Conservation (phyloP, 2,888 invertebrate species). For the Sphaeridia pumilis region DNA sequence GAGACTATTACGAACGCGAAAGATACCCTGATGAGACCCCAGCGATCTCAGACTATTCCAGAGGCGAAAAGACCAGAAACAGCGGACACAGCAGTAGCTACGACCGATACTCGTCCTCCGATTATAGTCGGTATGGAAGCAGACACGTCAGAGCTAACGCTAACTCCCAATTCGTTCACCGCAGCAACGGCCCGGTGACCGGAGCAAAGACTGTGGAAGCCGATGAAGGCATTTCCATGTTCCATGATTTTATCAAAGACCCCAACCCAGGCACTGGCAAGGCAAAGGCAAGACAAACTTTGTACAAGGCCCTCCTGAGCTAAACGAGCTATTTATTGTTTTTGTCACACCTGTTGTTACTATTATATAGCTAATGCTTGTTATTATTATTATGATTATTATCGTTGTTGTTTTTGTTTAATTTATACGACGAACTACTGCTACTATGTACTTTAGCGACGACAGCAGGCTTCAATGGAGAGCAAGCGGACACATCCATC, state of each 20-base stretch:
- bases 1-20: neutral
- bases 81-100: neutral
- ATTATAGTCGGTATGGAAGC: slow-evolving; percentile 5
- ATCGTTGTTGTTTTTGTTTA: neutral
- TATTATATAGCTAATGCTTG: too few species aligned
- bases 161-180: neutral
- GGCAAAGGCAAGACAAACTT: slow-evolving; percentile 7
- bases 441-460: neutral
- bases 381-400: slow-evolving; percentile 5
- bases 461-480: too few species aligned
- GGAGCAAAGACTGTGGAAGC: neutral
- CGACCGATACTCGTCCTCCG: slow-evolving; percentile 1
- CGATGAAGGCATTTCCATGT: slow-evolving; percentile 8
- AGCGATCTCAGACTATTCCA: neutral
- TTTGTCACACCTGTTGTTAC: too few species aligned
- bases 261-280: slow-evolving; percentile 10
- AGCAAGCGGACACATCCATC: too few species aligned
- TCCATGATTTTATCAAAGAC: slow-evolving; percentile 16
- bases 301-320: slow-evolving; percentile 14
- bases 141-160: slow-evolving; percentile 6
- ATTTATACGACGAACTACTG: neutral
- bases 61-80: neutral
- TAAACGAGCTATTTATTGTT: neutral
- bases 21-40: neutral
- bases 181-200: neutral